phyloP scores from a whole-genome alignment of 2,888 invertebrate species.

The Phrixothrix hirtus region DNA sequence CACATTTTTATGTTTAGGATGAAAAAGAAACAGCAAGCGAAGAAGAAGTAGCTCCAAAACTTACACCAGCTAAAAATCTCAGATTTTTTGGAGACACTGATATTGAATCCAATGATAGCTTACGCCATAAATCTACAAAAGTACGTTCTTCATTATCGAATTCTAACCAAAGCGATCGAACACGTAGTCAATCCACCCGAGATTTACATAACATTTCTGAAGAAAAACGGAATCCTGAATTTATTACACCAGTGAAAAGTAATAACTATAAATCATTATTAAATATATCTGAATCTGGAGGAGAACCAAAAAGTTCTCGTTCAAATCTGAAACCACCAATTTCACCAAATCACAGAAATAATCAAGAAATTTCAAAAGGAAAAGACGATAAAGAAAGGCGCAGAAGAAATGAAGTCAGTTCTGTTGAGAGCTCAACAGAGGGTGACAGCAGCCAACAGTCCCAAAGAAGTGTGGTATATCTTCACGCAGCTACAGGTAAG shows the following conservation, averaged over 20 bases:
- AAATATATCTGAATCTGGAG: conserved; percentile 47
- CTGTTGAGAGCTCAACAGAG: conserved; percentile 70
- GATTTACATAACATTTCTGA: conserved; percentile 66
- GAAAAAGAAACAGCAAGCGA: conserved; percentile 59
- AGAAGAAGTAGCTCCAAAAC: conserved; percentile 57
- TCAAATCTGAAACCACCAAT: conserved; percentile 52
- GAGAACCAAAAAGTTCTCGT: conserved; percentile 45
- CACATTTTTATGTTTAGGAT: conserved; percentile 14
- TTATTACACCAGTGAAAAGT: conserved; percentile 45
- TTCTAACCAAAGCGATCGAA: conserved; percentile 30
- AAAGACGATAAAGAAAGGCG: conserved; percentile 53
- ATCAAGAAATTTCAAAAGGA: conserved; percentile 53
- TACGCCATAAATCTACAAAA: conserved; percentile 44
- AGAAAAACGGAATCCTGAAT: conserved; percentile 36
- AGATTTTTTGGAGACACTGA: conserved; percentile 87
- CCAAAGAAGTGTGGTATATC: conserved; percentile 80
- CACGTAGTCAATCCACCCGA: conserved; percentile 52
- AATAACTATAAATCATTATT: conserved; percentile 49
- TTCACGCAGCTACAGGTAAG: conserved; percentile 80
- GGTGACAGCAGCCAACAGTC: conserved; percentile 79
- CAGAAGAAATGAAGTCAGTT: conserved; percentile 59
- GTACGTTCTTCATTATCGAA: conserved; percentile 33
- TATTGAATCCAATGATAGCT: conserved; percentile 69
- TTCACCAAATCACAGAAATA: conserved; percentile 46
- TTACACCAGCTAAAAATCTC: conserved; percentile 68